Evolutionary conservation across 30 jellyfish, hydroid and myxozoan species (phyloP).

Genomic region (Aurelia aurita): DNA sequence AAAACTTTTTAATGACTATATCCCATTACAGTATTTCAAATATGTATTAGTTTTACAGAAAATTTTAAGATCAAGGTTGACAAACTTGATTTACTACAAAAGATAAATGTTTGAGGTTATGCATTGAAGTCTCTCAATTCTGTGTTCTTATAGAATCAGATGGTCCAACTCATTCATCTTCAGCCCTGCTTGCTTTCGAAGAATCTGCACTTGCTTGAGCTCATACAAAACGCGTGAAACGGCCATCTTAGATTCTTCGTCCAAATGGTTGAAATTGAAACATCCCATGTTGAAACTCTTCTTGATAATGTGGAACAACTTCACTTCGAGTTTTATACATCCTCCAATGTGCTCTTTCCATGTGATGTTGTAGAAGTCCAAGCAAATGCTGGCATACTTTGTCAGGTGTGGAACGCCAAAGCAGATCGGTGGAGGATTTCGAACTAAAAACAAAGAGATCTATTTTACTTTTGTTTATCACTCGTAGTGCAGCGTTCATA

Average conservation of each 20-base stretch:
- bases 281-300: slow-evolving; percentile 58
- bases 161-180: no score
- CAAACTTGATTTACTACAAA: no score
- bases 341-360: slow-evolving; percentile 67
- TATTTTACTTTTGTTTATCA: background rate
- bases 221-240: slow-evolving; percentile 4
- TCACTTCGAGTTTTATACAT: slow-evolving; percentile 55
- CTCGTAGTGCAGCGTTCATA: background rate
- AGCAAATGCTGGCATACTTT: slow-evolving; percentile 58
- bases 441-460: background rate
- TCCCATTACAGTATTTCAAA: no score
- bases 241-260: slow-evolving; percentile 16
- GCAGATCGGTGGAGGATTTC: slow-evolving; percentile 78
- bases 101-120: no score
- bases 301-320: slow-evolving; percentile 9
- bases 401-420: slow-evolving; percentile 41
- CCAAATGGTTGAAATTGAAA: slow-evolving; percentile 36
- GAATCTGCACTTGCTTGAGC: background rate
- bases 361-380: slow-evolving; percentile 48
- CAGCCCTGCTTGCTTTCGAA: no score
- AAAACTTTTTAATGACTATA: no score
- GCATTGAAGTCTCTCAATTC: no score
- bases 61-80: no score
- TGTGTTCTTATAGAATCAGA: no score
- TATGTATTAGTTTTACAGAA: no score